These are phyloP conservation scores for Dendrocincla tyrannina DNA, from an alignment of 2,797 vertebrate genomes.

Conservation along the genomic window DNA sequence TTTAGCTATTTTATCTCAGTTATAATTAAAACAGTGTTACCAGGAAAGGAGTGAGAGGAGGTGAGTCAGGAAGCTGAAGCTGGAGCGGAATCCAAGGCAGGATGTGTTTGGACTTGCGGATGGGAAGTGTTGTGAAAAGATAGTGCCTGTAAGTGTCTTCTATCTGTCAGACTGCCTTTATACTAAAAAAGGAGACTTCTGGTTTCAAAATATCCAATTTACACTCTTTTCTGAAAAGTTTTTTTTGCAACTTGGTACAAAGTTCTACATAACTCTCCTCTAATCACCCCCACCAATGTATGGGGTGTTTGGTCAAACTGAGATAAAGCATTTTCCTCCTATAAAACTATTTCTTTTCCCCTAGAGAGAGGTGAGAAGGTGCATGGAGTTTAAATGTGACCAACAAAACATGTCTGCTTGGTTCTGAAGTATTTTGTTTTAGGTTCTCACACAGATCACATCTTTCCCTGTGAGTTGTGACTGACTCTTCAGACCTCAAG, in stretches of 20 bases:
- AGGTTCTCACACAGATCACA: neutral
- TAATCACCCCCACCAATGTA: neutral
- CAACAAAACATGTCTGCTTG: fast-evolving
- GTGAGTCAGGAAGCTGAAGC: neutral
- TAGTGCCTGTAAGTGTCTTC: neutral
- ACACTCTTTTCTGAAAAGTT: neutral
- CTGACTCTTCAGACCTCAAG: neutral
- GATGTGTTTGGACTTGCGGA: neutral
- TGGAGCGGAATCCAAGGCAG: neutral
- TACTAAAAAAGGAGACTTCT: neutral
- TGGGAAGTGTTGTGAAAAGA: neutral
- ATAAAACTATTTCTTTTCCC: neutral
- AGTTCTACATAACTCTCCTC: neutral
- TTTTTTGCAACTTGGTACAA: neutral
- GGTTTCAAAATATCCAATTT: neutral
- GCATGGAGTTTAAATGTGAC: neutral
- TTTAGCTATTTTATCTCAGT: constrained; percentile 9
- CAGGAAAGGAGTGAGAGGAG: constrained; percentile 14
- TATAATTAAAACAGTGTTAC: neutral
- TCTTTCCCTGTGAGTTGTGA: neutral
- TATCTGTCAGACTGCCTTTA: neutral
- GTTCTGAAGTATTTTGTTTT: neutral
- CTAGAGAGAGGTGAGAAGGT: neutral
- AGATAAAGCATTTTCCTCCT: neutral
- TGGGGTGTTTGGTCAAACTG: neutral